Evolutionary conservation across 2,113 vertebrate genomes (phyloP).

Genomic region (Motacilla tschutschensis): DNA sequence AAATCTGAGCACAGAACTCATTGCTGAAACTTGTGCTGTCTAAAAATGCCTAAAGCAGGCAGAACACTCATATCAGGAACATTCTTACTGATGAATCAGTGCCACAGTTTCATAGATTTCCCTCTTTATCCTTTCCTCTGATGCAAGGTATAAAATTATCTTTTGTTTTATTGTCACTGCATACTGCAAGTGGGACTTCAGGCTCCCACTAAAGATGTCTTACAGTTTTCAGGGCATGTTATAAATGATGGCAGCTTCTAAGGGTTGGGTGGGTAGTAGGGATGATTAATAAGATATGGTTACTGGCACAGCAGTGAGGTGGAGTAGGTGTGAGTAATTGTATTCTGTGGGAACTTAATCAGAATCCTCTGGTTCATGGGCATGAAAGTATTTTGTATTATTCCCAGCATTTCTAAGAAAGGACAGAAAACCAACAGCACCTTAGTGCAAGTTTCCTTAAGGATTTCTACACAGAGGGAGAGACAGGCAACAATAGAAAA

Average conservation of each 20-base stretch:
- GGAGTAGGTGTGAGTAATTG: constrained; percentile 19
- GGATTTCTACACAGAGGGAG: neutral
- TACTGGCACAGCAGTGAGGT: neutral
- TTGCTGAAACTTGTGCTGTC: neutral
- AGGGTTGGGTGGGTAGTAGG: neutral
- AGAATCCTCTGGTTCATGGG: neutral
- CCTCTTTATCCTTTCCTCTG: neutral
- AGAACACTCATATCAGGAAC: neutral
- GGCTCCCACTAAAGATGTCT: neutral
- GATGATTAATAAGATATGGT: neutral
- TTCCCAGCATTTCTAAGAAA: neutral
- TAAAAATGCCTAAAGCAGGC: neutral
- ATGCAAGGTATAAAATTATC: neutral
- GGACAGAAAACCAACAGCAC: neutral
- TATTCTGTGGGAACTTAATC: constrained; percentile 4
- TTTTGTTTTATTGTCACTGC: neutral
- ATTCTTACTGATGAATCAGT: neutral
- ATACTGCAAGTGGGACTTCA: neutral
- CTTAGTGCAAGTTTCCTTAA: neutral
- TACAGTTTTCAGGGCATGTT: neutral
- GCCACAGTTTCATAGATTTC: neutral
- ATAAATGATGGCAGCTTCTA: neutral
- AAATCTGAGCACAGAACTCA: neutral
- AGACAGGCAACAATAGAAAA: neutral
- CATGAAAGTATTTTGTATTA: constrained; percentile 9